Evolutionary conservation across 2,888 invertebrate species (phyloP).

Genomic region (Stenotaenia linearis): DNA sequence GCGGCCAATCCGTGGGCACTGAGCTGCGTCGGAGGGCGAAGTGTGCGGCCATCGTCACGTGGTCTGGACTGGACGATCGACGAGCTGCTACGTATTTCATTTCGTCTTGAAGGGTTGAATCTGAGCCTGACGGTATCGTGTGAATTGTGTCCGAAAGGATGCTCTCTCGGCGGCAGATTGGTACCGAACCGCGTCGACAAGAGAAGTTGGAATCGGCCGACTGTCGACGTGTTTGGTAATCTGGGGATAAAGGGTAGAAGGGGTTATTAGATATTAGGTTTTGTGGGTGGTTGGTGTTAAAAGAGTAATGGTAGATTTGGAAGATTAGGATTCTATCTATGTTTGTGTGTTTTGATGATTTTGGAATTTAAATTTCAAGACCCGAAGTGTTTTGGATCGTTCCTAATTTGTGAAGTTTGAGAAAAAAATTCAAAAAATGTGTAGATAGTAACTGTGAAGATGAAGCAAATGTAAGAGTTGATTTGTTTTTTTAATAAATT

Average conservation of each 20-base stretch:
- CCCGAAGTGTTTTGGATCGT: no score
- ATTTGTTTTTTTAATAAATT: no score
- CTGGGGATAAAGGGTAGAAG: background rate
- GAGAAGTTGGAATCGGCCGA: conserved; percentile 15
- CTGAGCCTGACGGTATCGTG: conserved; percentile 11
- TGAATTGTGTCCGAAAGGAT: background rate
- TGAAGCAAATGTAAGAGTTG: no score
- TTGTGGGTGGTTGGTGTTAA: no score
- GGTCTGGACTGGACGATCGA: background rate
- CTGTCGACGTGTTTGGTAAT: background rate
- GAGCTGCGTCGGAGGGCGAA: conserved; percentile 17
- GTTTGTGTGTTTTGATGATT: no score
- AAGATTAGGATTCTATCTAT: no score
- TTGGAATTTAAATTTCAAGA: no score
- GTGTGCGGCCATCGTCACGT: background rate
- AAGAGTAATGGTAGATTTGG: no score
- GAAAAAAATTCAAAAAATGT: no score
- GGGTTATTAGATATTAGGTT: no score
- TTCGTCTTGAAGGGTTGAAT: conserved; percentile 11
- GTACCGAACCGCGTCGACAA: background rate
- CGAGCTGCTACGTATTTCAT: background rate
- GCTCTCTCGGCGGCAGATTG: background rate
- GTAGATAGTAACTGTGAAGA: no score
- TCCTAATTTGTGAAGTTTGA: no score
- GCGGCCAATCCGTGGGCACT: background rate